phyloP scores from a whole-genome alignment of 92 coral and sea anemone genomes.

The Pocillopora meandrina region DNA sequence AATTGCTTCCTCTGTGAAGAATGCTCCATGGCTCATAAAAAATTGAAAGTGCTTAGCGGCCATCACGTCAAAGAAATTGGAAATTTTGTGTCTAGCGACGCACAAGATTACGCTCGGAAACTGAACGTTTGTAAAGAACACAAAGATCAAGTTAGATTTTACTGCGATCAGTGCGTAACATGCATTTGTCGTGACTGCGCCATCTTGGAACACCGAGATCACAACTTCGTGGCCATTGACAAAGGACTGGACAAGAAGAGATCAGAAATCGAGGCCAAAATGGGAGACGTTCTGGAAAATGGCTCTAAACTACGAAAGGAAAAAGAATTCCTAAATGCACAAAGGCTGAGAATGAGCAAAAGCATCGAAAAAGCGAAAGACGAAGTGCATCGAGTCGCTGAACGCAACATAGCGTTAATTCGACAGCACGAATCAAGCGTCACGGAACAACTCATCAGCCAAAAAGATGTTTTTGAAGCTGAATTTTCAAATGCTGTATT shows the following conservation, averaged over 20 bases:
- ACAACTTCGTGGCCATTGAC: constrained; percentile 26
- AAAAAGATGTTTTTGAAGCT: constrained; percentile 1
- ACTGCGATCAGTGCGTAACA: constrained; percentile 40
- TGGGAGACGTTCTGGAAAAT: not conserved
- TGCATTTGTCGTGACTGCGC: constrained; percentile 65
- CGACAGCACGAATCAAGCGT: constrained; percentile 14
- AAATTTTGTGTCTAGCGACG: constrained; percentile 22
- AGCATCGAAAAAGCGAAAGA: constrained; percentile 20
- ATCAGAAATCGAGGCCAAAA: constrained; percentile 4
- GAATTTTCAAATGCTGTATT: not conserved
- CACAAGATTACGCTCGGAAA: constrained; percentile 22
- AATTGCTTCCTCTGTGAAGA: constrained; percentile 14
- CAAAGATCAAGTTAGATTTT: constrained; percentile 27
- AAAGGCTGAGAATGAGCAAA: not conserved
- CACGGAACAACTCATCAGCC: constrained; percentile 8
- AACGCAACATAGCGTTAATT: constrained; percentile 11
- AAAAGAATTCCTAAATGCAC: not conserved
- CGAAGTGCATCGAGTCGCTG: constrained; percentile 10
- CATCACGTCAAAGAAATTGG: constrained; percentile 29
- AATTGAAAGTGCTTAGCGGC: not conserved
- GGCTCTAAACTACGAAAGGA: not conserved
- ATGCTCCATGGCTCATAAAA: not conserved
- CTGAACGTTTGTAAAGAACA: constrained; percentile 36
- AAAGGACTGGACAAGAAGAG: constrained; percentile 16
- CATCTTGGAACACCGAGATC: constrained; percentile 45